These are phyloP conservation scores for Crocallis elinguaria DNA, from an alignment of 2,888 invertebrate genomes.

Conservation along the genomic window DNA sequence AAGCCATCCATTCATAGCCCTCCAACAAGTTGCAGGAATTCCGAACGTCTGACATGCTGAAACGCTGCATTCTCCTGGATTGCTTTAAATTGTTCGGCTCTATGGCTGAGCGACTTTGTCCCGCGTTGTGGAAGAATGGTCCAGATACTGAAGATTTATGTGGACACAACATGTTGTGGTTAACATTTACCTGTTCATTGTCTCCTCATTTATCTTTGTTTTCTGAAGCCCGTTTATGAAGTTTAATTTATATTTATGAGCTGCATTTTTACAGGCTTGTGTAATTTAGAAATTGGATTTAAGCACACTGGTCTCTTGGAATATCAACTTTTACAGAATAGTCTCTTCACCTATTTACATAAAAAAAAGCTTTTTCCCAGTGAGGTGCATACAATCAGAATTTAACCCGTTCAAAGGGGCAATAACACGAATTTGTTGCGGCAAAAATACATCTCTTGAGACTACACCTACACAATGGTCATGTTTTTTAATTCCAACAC, in stretches of 20 bases:
- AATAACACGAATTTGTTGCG: too few species aligned
- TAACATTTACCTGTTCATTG: background rate
- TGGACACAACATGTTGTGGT: background rate
- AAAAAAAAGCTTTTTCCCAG: too few species aligned
- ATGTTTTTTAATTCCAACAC: background rate
- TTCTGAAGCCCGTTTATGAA: too few species aligned
- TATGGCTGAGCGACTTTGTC: constrained; percentile 8
- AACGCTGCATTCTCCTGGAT: constrained; percentile 2
- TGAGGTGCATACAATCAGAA: too few species aligned
- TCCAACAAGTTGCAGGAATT: background rate
- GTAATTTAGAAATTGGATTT: too few species aligned
- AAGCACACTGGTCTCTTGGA: too few species aligned
- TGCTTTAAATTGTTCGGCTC: constrained; percentile 6
- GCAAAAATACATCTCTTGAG: too few species aligned
- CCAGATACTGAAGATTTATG: constrained; percentile 3
- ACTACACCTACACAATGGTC: background rate
- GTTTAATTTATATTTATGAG: too few species aligned
- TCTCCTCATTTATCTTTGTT: background rate
- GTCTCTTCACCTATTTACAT: too few species aligned
- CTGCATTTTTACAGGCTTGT: too few species aligned
- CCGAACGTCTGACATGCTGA: background rate
- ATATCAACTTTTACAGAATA: too few species aligned
- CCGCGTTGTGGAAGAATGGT: constrained; percentile 3
- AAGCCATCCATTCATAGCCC: constrained; percentile 8
- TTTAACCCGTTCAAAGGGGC: too few species aligned